Evolutionary conservation across 2,888 invertebrate species (phyloP), one percentile per base, ranked within the genome.

Genomic region (Diadromus collaris): DNA sequence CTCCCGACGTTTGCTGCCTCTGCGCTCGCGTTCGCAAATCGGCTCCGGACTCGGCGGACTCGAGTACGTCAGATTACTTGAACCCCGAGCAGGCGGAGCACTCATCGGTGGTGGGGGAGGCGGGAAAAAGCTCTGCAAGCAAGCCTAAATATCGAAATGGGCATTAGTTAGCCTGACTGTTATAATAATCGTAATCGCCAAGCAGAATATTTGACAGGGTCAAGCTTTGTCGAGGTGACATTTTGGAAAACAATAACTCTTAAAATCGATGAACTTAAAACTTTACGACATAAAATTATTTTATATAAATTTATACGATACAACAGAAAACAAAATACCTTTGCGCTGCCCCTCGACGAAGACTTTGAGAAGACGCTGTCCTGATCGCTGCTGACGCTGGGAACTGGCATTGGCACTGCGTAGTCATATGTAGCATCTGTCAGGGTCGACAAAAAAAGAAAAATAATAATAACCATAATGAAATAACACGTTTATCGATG

Each of bases 101-200:
- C 86, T 89, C 89, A 90, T 89, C 74, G 89, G 90, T 3, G 90
- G 90, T 56, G 90, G 90, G 29, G 90, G 90, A 60, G 90, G 90
- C 64, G 90, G 90, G 84, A 90, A 90, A 86, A 90, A 90, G 84
- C 90, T 90, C 90, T 90, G 90, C 85, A 90, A 89, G 84, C 90
- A 90, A 67, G 90, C 90, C 90, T 90, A 81, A 83, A 60, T 63
- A 81, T 46, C 54, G 24, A 10, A 10, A 41, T 68, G 32, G 10
- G 0, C 16, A 16, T 38, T 38, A 38, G 38, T 3, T 38, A 3
- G 4, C 4, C 3, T 38, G 10, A 13, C 16, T 13, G 13, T 38
- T 38, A 5, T 38, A 13, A 38, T 5, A 38, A 38, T 38, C 16
- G 38, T 38, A 38, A 16, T 4, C 38, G 16, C 13, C 4, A 38